Conservation (phyloP, 2,113 vertebrate genomes). For the Felis chaus region DNA sequence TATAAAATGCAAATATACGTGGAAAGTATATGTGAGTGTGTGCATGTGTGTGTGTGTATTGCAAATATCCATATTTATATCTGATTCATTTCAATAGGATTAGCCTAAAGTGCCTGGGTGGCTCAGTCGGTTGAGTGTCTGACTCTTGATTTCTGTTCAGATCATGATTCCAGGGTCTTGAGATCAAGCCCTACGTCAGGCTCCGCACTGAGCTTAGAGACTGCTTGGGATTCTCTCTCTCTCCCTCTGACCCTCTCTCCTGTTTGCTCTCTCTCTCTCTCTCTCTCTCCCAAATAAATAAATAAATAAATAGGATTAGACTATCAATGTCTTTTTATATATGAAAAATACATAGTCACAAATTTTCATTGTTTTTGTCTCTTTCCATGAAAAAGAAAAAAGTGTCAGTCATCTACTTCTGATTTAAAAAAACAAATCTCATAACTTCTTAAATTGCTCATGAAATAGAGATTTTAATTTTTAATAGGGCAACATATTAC, state of each 20-base stretch:
- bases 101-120: neutral
- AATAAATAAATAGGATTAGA: neutral
- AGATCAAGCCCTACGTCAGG: too few relatives aligned
- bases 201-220: too few relatives aligned
- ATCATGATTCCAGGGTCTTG: too few relatives aligned
- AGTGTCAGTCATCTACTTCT: neutral
- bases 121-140: too few relatives aligned
- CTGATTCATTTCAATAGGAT: neutral
- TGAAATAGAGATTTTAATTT: neutral
- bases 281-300: too few relatives aligned
- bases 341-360: neutral
- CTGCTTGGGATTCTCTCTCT: too few relatives aligned
- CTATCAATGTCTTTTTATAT: neutral
- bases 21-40: neutral
- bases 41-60: too few relatives aligned
- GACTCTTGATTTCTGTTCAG: too few relatives aligned
- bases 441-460: neutral
- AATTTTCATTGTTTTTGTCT: neutral
- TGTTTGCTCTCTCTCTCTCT: too few relatives aligned
- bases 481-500: neutral
- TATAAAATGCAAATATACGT: neutral
- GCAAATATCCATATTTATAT: neutral
- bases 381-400: neutral
- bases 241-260: too few relatives aligned
- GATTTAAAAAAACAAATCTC: neutral